A percentile compares a stretch with the other conserved stretches of the same genome.
These are phyloP conservation scores for Pardosa pseudoannulata DNA, from an alignment of 2,888 invertebrate species.

Conservation along the genomic window DNA sequence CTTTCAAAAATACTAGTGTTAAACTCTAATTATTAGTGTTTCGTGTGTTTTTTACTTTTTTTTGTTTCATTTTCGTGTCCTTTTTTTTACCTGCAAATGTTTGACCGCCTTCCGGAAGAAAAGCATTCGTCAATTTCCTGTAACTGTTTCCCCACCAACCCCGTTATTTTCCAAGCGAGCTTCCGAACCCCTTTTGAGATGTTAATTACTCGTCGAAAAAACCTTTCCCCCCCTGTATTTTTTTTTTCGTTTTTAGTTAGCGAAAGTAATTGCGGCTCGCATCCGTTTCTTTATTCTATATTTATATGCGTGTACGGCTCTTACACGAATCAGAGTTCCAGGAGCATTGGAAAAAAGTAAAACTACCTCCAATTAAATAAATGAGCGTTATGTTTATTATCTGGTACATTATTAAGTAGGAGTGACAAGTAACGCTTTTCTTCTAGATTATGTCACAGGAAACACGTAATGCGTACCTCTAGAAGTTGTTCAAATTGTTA, in stretches of 20 bases:
- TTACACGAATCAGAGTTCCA: not conserved
- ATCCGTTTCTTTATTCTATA: slow-evolving; percentile 40
- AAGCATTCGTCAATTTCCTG: slow-evolving; percentile 33
- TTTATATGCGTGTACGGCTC: not conserved
- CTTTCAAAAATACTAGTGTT: not conserved
- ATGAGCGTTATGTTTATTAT: too few species aligned
- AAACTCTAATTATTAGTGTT: slow-evolving; percentile 24
- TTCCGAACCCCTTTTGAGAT: slow-evolving; percentile 29
- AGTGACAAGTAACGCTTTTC: too few species aligned
- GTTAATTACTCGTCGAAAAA: slow-evolving; percentile 23
- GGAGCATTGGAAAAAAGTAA: too few species aligned
- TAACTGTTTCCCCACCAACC: slow-evolving; percentile 35
- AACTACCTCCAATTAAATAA: too few species aligned
- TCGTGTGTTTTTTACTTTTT: not conserved
- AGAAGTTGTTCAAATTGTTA: too few species aligned
- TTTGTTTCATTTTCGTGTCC: not conserved
- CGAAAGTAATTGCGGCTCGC: slow-evolving; percentile 24
- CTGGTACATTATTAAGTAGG: too few species aligned
- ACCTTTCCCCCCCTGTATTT: too few species aligned
- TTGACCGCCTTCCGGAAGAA: slow-evolving; percentile 20
- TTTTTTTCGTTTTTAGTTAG: slow-evolving; percentile 12
- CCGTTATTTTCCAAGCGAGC: slow-evolving; percentile 34
- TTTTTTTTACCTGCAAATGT: not conserved
- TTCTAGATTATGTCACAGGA: too few species aligned
- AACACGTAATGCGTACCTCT: too few species aligned